Conservation (phyloP, 2,888 invertebrate species). For the Pseudococcus longispinus region DNA sequence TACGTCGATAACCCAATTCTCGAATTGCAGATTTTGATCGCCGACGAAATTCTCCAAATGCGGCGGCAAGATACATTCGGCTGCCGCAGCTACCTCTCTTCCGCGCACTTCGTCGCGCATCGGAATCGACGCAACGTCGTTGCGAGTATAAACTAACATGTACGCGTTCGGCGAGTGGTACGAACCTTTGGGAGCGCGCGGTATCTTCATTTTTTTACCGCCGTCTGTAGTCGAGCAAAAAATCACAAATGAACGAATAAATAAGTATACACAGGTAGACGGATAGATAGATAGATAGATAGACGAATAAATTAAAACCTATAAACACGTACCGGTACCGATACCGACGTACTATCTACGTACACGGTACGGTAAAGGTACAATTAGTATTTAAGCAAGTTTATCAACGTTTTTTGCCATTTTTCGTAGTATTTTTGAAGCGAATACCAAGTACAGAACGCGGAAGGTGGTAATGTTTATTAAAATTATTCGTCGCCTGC, state of each 20-base stretch:
- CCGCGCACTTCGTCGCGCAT: neutral
- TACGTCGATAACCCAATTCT: slow-evolving; percentile 55
- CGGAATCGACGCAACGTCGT: slow-evolving; percentile 6
- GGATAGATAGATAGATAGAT: too few relatives aligned
- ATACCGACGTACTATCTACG: too few relatives aligned
- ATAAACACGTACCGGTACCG: too few relatives aligned
- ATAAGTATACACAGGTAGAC: too few relatives aligned
- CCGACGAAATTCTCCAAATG: slow-evolving; percentile 58
- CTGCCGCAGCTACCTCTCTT: neutral
- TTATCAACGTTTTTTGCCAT: too few relatives aligned
- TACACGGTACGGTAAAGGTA: too few relatives aligned
- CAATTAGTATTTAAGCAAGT: too few relatives aligned
- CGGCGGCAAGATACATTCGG: slow-evolving; percentile 57
- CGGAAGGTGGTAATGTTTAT: too few relatives aligned
- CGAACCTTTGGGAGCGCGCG: slow-evolving; percentile 63
- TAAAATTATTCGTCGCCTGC: too few relatives aligned
- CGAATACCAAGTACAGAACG: too few relatives aligned
- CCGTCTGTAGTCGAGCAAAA: neutral
- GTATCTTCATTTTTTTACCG: slow-evolving; percentile 58
- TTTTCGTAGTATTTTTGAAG: too few relatives aligned
- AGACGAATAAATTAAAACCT: too few relatives aligned
- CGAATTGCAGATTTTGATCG: slow-evolving; percentile 58
- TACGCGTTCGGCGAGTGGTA: slow-evolving; percentile 70
- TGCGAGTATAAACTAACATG: slow-evolving; percentile 69
- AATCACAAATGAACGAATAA: neutral